A percentile compares a stretch with the other conserved stretches of the same genome.
Conservation (phyloP, 2,113 vertebrate genomes). For the Ctenodactylus gundi region DNA sequence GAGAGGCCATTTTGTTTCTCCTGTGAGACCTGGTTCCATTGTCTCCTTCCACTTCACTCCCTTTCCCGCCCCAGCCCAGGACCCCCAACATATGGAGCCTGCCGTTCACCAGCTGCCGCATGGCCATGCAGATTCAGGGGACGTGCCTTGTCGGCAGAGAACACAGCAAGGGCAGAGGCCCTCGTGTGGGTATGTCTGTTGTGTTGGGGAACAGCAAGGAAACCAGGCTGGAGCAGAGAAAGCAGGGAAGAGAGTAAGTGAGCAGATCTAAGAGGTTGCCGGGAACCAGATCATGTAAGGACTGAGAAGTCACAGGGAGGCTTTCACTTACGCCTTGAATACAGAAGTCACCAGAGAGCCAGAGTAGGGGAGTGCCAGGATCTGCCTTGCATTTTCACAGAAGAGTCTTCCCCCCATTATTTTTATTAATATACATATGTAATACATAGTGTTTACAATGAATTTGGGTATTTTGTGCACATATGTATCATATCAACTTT, state of each 20-base stretch:
- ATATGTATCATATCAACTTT: no score
- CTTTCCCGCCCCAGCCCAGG: background rate
- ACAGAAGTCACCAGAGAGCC: background rate
- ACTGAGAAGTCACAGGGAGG: background rate
- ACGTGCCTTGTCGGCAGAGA: background rate
- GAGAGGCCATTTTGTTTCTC: background rate
- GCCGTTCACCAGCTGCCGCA: constrained; percentile 8
- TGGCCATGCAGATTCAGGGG: background rate
- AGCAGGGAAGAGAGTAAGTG: background rate
- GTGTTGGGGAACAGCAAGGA: background rate
- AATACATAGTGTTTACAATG: no score
- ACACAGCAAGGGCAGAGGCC: constrained; percentile 37
- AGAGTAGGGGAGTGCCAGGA: background rate
- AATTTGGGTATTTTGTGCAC: no score
- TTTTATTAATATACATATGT: no score
- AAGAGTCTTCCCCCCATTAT: no score
- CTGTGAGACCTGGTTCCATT: background rate
- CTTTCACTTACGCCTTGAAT: background rate
- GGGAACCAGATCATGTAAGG: background rate
- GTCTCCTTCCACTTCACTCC: background rate
- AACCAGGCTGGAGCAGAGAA: background rate
- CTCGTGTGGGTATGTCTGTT: background rate
- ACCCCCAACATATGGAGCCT: constrained; percentile 41
- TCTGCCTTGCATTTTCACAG: background rate
- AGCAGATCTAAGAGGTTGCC: background rate